phyloP scores from a whole-genome alignment of 2,888 invertebrate genomes.

The Drosophila subsilvestris region DNA sequence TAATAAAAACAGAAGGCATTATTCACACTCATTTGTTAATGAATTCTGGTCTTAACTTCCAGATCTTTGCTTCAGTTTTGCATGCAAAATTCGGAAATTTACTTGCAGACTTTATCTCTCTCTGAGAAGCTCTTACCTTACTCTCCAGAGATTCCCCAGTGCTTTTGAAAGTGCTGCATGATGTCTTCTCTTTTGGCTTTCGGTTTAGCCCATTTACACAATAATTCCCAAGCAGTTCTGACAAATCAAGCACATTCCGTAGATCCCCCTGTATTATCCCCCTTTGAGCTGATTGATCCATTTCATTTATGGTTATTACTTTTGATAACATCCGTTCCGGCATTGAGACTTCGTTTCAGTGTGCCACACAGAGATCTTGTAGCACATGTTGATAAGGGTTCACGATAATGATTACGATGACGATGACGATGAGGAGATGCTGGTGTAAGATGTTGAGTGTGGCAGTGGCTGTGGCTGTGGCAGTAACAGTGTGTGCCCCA shows the following conservation, averaged over 20 bases:
- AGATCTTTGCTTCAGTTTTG: too few species aligned
- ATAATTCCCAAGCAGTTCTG: background rate
- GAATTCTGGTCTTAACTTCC: too few species aligned
- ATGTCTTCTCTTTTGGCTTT: background rate
- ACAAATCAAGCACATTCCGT: background rate
- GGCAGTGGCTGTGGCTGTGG: background rate
- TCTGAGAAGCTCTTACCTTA: too few species aligned
- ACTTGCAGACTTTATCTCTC: too few species aligned
- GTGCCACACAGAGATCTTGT: slow-evolving; percentile 10
- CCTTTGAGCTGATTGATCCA: slow-evolving; percentile 3
- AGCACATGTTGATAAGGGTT: slow-evolving; percentile 8
- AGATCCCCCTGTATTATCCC: background rate
- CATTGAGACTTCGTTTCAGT: background rate
- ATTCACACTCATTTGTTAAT: background rate
- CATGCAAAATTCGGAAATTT: too few species aligned
- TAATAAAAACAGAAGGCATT: background rate
- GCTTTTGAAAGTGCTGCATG: too few species aligned
- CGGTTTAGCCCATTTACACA: background rate
- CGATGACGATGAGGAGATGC: background rate
- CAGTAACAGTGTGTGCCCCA: background rate
- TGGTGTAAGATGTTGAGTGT: background rate
- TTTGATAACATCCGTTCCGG: background rate
- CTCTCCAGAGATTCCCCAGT: too few species aligned
- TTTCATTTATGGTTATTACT: slow-evolving; percentile 6
- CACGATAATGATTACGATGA: background rate